These are phyloP conservation scores for Threskiornis aethiopicus DNA, from an alignment of 2,797 vertebrate species.

Conservation along the genomic window DNA sequence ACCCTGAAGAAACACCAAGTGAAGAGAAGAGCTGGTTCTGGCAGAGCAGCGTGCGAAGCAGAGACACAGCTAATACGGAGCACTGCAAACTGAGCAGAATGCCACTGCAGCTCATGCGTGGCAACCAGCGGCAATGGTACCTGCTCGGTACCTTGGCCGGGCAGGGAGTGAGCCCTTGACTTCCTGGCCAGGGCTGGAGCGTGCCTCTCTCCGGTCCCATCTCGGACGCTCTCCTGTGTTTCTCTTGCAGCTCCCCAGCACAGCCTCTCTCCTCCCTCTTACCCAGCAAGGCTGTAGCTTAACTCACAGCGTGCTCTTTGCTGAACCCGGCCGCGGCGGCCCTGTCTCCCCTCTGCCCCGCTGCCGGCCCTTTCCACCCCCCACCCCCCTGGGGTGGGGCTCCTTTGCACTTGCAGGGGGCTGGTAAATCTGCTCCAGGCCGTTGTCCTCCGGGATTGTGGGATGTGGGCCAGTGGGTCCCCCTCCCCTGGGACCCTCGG, in stretches of 20 bases:
- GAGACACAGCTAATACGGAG: neutral
- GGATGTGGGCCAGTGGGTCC: neutral
- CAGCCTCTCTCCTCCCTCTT: neutral
- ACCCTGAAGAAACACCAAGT: neutral
- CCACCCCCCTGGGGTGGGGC: no score
- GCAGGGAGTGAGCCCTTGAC: neutral
- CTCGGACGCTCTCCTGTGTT: neutral
- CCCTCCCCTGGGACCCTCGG: neutral
- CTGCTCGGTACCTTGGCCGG: neutral
- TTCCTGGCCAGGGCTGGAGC: accelerated
- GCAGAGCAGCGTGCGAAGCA: accelerated
- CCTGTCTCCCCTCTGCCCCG: neutral
- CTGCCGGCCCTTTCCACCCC: neutral
- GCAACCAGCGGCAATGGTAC: accelerated
- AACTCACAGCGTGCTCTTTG: neutral
- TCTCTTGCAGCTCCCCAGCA: neutral
- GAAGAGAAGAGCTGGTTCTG: neutral
- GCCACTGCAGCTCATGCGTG: accelerated
- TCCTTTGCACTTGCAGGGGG: neutral
- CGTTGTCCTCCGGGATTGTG: neutral
- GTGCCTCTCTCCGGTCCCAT: neutral
- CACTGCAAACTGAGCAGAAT: neutral
- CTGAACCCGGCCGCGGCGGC: accelerated
- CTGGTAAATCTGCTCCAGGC: neutral
- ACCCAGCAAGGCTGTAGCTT: neutral